Percentiles rank a stretch among this genome's conserved stretches.
Conservation (phyloP, 2,888 invertebrate species). For the Oeneis ivallda region DNA sequence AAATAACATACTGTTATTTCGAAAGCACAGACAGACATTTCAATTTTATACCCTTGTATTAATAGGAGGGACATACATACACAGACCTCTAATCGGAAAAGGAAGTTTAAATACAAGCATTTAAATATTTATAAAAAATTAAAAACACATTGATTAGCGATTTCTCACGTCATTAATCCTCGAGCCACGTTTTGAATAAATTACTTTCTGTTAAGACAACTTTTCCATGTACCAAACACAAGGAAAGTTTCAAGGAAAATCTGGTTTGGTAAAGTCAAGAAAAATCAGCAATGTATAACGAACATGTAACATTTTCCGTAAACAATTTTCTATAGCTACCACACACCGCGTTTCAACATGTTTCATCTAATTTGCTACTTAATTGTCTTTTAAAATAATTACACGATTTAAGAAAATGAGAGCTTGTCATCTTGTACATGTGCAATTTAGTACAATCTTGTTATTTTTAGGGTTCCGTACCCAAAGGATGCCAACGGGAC, state of each 20-base stretch:
- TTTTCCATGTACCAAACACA: conserved; percentile 11
- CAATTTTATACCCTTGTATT: too few relatives aligned
- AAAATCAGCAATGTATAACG: conserved; percentile 13
- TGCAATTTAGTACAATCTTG: conserved; percentile 37
- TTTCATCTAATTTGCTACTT: conserved; percentile 47
- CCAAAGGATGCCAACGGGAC: too few relatives aligned
- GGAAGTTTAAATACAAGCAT: conserved; percentile 18
- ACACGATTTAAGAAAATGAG: conserved; percentile 40
- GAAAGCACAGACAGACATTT: too few relatives aligned
- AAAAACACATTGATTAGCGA: conserved; percentile 18
- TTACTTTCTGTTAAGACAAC: conserved; percentile 1
- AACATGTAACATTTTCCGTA: background rate
- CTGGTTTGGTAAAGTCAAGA: background rate
- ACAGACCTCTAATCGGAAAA: conserved; percentile 1
- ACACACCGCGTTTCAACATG: conserved; percentile 51
- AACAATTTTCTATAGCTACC: conserved; percentile 39
- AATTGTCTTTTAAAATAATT: conserved; percentile 52
- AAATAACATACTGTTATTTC: too few relatives aligned
- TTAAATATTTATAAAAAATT: too few relatives aligned
- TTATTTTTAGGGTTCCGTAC: too few relatives aligned
- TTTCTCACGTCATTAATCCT: conserved; percentile 32
- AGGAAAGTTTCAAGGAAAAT: background rate
- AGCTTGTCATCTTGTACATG: conserved; percentile 39
- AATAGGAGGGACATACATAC: background rate
- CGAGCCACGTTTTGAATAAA: conserved; percentile 27